These are phyloP conservation scores for Sminthurides aquaticus DNA, from an alignment of 2,888 invertebrate genomes.

Conservation along the genomic window DNA sequence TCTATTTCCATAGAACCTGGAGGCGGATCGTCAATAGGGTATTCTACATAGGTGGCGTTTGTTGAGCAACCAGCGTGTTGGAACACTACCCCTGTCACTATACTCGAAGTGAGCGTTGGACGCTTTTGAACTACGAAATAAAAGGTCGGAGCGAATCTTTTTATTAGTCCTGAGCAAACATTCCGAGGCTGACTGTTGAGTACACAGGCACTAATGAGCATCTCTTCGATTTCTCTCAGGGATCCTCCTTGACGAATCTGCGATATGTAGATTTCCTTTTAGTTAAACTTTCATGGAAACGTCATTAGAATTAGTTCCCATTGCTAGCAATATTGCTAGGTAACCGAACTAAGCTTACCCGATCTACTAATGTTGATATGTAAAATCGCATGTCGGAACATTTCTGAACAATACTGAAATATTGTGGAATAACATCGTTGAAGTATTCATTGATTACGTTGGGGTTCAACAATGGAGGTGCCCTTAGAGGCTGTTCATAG, in stretches of 20 bases:
- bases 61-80: conserved; percentile 35
- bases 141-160: conserved; percentile 44
- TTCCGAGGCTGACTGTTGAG: background rate
- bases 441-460: background rate
- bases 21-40: conserved; percentile 27
- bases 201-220: background rate
- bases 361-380: background rate
- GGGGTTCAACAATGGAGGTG: background rate
- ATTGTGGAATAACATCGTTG: conserved; percentile 10
- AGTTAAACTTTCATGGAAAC: background rate
- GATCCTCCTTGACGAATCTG: conserved; percentile 8
- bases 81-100: conserved; percentile 54
- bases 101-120: conserved; percentile 51
- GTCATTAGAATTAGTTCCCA: no score
- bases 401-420: background rate
- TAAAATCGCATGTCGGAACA: conserved; percentile 9
- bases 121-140: conserved; percentile 56
- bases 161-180: conserved; percentile 33
- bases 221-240: background rate
- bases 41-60: conserved; percentile 29
- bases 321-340: background rate
- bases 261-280: background rate
- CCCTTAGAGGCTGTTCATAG: background rate
- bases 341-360: background rate
- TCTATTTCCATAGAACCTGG: background rate